Evolutionary conservation across 2,888 invertebrate genomes (phyloP).

Genomic region (Drosophila rubida): DNA sequence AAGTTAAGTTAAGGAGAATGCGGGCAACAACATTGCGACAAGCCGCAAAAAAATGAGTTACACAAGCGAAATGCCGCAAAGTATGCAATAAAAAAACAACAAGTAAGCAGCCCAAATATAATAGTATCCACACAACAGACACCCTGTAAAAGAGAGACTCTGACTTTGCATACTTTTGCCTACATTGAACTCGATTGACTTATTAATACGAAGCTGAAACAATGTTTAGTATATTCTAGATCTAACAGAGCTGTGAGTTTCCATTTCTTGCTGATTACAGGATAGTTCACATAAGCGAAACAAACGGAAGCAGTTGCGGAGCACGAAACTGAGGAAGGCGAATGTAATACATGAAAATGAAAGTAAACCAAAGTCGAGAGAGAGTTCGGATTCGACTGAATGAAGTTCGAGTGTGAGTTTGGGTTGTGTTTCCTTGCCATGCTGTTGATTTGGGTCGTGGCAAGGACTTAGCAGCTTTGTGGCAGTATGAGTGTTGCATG

Average conservation of each 20-base stretch:
- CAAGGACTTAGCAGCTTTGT: constrained; percentile 73
- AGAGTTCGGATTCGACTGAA: constrained; percentile 21
- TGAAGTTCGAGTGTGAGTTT: background rate
- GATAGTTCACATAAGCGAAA: too few relatives aligned
- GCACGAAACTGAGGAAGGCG: constrained; percentile 15
- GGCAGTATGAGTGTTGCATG: constrained; percentile 17
- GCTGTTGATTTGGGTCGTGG: constrained; percentile 73
- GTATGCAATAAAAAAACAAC: constrained; percentile 69
- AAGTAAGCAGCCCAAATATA: background rate
- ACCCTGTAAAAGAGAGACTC: constrained; percentile 5
- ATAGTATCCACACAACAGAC: background rate
- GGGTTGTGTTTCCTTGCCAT: constrained; percentile 13
- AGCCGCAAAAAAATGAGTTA: constrained; percentile 61
- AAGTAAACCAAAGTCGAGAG: constrained; percentile 31
- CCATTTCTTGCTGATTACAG: background rate
- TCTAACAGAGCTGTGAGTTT: background rate
- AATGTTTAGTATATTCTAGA: background rate
- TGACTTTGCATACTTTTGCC: background rate
- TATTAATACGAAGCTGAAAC: too few relatives aligned
- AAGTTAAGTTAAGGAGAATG: constrained; percentile 29
- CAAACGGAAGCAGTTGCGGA: too few relatives aligned
- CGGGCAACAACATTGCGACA: constrained; percentile 34
- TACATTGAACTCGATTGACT: background rate
- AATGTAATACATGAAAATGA: constrained; percentile 53
- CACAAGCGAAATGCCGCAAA: constrained; percentile 72